phyloP scores from a whole-genome alignment of 2,113 vertebrate species.

The Empidonax traillii region DNA sequence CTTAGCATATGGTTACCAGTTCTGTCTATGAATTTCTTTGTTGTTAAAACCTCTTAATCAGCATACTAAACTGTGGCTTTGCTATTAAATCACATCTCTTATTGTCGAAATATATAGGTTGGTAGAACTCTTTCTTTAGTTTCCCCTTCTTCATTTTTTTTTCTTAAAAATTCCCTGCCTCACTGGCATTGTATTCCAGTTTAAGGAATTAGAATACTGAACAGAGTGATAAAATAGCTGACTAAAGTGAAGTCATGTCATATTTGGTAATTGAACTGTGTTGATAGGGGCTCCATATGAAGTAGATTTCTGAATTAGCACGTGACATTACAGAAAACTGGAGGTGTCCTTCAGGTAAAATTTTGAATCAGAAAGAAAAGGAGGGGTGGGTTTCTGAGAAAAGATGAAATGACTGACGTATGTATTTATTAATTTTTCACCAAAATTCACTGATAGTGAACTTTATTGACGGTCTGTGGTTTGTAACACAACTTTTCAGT shows the following conservation, averaged over 20 bases:
- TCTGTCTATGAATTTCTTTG: not conserved
- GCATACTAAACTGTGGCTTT: not conserved
- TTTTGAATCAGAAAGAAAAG: not conserved
- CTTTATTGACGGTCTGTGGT: not conserved
- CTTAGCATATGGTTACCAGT: not conserved
- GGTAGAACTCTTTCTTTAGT: not conserved
- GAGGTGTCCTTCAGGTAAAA: not conserved
- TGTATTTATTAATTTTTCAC: not conserved
- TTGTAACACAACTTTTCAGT: not conserved
- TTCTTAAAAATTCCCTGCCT: not conserved
- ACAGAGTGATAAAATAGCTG: not conserved
- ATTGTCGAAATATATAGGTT: not conserved
- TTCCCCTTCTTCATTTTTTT: not conserved
- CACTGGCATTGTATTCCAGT: not conserved
- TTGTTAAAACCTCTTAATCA: not conserved
- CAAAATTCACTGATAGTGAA: not conserved
- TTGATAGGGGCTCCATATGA: not conserved
- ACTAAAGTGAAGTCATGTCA: not conserved
- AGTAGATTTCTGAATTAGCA: not conserved
- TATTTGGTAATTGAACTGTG: not conserved
- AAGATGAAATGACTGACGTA: not conserved
- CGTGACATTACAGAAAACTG: not conserved
- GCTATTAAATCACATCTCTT: not conserved
- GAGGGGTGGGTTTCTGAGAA: not conserved
- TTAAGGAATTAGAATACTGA: not conserved